These are phyloP conservation scores for Planococcus citri DNA, from an alignment of 1,140 invertebrate species.

Conservation along the genomic window DNA sequence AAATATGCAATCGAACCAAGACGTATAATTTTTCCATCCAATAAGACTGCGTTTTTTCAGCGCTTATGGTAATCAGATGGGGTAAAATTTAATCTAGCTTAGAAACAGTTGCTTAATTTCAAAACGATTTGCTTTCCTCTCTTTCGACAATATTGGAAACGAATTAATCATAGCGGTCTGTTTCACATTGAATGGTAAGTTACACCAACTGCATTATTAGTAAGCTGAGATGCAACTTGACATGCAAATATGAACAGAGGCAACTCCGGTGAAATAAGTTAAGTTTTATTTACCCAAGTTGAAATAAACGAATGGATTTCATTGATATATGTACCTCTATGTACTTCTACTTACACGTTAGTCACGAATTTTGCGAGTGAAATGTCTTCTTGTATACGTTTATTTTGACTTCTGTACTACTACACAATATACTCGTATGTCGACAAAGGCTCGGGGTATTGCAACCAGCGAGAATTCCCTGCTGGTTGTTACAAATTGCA, in stretches of 20 bases:
- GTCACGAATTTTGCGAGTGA: neutral
- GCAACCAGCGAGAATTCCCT: neutral
- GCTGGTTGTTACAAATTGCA: constrained; percentile 1
- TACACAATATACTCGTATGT: neutral
- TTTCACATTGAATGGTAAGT: too few relatives aligned
- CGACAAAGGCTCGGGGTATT: neutral
- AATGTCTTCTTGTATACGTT: neutral
- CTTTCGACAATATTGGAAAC: too few relatives aligned
- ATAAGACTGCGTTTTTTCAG: too few relatives aligned
- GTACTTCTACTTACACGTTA: too few relatives aligned
- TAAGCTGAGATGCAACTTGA: neutral
- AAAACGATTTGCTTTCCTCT: too few relatives aligned
- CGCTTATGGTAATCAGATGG: too few relatives aligned
- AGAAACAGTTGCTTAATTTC: too few relatives aligned
- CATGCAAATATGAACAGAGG: neutral
- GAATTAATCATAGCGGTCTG: too few relatives aligned
- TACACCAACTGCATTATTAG: too few relatives aligned
- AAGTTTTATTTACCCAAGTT: neutral
- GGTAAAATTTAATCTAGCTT: too few relatives aligned
- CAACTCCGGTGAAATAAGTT: neutral
- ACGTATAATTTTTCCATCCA: too few relatives aligned
- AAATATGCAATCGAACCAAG: too few relatives aligned
- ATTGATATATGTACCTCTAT: neutral
- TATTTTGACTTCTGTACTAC: neutral
- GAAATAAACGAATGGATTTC: neutral